Evolutionary conservation across 2,113 vertebrate genomes (phyloP).

Genomic region (Echinops telfairi): DNA sequence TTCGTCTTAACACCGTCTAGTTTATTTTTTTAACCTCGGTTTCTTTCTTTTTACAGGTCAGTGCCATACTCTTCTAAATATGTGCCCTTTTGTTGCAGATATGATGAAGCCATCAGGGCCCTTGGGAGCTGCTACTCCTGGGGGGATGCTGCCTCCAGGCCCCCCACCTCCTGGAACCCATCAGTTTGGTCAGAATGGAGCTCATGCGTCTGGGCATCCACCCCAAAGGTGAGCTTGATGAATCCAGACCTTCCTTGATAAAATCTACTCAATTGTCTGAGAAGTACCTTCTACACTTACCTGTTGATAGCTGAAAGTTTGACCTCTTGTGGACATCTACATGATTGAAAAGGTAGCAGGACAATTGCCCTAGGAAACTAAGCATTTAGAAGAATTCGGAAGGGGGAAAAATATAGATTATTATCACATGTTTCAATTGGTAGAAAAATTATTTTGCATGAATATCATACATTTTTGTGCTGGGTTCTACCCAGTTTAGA

Average conservation of each 20-base stretch:
- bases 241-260: not conserved
- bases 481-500: not conserved
- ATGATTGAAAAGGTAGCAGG: not conserved
- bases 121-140: conserved; percentile 84
- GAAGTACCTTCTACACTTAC: not conserved
- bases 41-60: not conserved
- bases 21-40: not conserved
- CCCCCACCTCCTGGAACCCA: conserved; percentile 72
- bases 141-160: conserved; percentile 82
- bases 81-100: conserved; percentile 84
- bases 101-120: conserved; percentile 88
- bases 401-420: not conserved
- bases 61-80: not conserved
- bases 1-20: no score
- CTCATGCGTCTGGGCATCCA: conserved; percentile 56
- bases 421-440: no score
- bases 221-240: conserved; percentile 74
- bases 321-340: not conserved
- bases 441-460: not conserved
- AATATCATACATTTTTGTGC: not conserved
- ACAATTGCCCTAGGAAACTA: not conserved
- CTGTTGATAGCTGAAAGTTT: conserved; percentile 32
- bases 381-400: not conserved
- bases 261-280: not conserved
- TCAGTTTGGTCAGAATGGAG: conserved; percentile 76